Conservation (phyloP, 2,888 invertebrate species). For the Synanthedon andrenaeformis region DNA sequence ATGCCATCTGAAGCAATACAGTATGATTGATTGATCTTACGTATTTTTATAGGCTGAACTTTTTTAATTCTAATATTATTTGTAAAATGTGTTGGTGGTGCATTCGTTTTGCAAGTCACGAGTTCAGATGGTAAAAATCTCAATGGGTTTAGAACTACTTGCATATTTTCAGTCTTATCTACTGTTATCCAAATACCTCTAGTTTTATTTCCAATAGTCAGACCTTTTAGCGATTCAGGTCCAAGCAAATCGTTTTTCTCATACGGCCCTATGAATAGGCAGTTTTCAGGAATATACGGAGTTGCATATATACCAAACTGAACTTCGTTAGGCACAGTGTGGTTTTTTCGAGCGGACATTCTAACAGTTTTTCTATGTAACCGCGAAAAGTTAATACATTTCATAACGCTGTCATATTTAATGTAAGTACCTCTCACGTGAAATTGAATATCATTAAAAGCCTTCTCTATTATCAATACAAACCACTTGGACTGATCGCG, state of each 20-base stretch:
- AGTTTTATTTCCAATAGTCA: slow-evolving; percentile 22
- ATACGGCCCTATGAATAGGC: slow-evolving; percentile 57
- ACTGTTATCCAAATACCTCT: slow-evolving; percentile 54
- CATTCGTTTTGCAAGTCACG: slow-evolving; percentile 8
- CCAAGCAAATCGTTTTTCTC: slow-evolving; percentile 46
- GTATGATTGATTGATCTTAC: slow-evolving; percentile 40
- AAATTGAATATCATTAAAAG: slow-evolving; percentile 66
- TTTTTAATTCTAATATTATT: slow-evolving; percentile 6
- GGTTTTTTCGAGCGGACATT: slow-evolving; percentile 42
- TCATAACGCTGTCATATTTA: slow-evolving; percentile 59
- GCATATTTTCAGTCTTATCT: slow-evolving; percentile 44
- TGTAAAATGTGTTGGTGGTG: slow-evolving; percentile 10
- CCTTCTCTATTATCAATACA: slow-evolving; percentile 64
- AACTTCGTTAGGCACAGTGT: slow-evolving; percentile 20
- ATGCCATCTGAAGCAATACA: slow-evolving; percentile 18
- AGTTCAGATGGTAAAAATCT: slow-evolving; percentile 32
- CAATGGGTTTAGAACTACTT: slow-evolving; percentile 49
- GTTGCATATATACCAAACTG: slow-evolving; percentile 60
- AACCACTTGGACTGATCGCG: slow-evolving; percentile 59
- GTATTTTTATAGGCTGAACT: slow-evolving; percentile 51
- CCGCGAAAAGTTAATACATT: slow-evolving; percentile 57
- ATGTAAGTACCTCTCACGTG: slow-evolving; percentile 62
- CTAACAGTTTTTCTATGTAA: slow-evolving; percentile 56
- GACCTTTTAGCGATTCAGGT: slow-evolving; percentile 44
- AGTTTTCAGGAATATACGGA: slow-evolving; percentile 34